Percentiles rank a stretch among this genome's conserved stretches.
Evolutionary conservation across 2,888 invertebrate genomes (phyloP).

Genomic region (Oxyteleia sp.): DNA sequence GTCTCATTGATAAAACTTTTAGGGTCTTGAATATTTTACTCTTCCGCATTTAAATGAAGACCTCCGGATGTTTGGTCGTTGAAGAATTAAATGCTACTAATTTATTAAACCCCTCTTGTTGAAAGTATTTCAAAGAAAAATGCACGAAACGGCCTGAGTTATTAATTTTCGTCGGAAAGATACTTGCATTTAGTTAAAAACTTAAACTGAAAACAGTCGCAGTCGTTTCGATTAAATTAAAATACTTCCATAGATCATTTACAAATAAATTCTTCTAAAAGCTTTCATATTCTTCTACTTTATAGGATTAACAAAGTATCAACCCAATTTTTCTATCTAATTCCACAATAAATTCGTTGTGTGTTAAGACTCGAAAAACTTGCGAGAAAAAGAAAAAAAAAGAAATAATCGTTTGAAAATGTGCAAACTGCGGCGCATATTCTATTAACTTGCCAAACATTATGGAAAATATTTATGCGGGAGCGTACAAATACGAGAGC

Average conservation of each 20-base stretch:
- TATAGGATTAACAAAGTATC: too few relatives aligned
- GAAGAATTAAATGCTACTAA: constrained; percentile 16
- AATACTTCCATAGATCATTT: too few relatives aligned
- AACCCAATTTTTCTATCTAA: too few relatives aligned
- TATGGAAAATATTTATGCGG: constrained; percentile 14
- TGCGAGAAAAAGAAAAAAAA: constrained; percentile 1
- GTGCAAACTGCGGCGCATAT: background rate
- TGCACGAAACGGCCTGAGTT: background rate
- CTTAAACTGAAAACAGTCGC: too few relatives aligned
- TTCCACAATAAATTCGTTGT: too few relatives aligned
- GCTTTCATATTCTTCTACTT: background rate
- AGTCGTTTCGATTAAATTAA: too few relatives aligned
- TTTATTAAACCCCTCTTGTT: constrained; percentile 1
- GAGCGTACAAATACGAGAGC: background rate
- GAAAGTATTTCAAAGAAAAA: constrained; percentile 1
- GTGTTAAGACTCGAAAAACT: too few relatives aligned
- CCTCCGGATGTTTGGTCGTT: background rate
- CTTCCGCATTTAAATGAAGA: background rate
- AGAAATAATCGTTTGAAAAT: background rate
- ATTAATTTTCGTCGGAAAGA: background rate
- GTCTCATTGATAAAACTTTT: background rate
- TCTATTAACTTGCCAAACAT: background rate
- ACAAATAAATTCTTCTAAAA: background rate
- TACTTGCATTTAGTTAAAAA: background rate
- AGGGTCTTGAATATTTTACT: constrained; percentile 3